Evolutionary conservation across 2,888 invertebrate species (phyloP), one percentile per base, ranked within the genome.

Genomic region (Hylaea fasciaria): DNA sequence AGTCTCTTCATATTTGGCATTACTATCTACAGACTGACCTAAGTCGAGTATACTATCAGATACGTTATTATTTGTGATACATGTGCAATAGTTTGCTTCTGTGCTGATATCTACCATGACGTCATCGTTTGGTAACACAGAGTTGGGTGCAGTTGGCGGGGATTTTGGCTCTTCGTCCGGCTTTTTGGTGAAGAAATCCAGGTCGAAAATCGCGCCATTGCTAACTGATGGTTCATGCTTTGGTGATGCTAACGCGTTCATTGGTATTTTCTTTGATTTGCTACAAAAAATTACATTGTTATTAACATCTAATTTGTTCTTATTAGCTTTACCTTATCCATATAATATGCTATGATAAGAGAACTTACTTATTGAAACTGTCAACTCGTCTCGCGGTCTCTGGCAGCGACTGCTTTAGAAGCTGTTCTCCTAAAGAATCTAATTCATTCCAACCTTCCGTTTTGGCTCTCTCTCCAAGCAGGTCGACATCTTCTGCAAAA

Each of bases 361-460:
- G 22, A 3, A 22, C 76, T 66, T 77, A 91, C 91, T 84, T 77
- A 72, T 80, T 87, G 62, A 92, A 92, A 64, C 74, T 81, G 50
- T 91, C 91, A 46, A 84, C 64, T 43, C 87, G 73, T 72, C 83
- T 85, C 44, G 89, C 81, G 77, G 91, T 85, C 16, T 89, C 85
- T 1, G 94, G 94, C 60, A 96, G 82, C 63, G 95, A 95, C 79
- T 95, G 94, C 77, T 96, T 95, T 56, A 98, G 89, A 48, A 98
- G 90, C 73, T 95, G 94, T 81, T 97, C 96, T 37, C 97, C 96
- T n/a, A 98, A 89, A 32, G 95, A 94, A 83, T 98, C 97, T 64
- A 97, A 83, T 76, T 96, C 96, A 76, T 96, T 95, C 81, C 97
- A 90, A 9, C 95, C 96, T 73, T 89, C 91, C 1, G 67, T 68